phyloP scores from a whole-genome alignment of 1,140 invertebrate genomes.

The Panulirus ornatus region DNA sequence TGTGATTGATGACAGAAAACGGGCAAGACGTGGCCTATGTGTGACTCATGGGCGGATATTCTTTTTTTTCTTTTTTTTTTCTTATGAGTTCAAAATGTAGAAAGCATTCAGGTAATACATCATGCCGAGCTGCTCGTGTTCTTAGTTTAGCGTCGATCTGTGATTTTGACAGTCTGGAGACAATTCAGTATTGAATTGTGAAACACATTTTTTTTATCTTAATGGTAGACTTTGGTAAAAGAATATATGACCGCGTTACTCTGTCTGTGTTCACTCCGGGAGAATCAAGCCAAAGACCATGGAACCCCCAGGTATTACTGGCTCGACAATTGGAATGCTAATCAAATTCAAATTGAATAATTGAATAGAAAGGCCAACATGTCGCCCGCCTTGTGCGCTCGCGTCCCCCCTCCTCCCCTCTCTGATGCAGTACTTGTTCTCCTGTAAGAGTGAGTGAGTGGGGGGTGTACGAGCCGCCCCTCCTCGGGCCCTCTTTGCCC shows the following conservation, averaged over 20 bases:
- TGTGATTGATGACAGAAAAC: slow-evolving; percentile 62
- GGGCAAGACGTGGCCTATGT: slow-evolving; percentile 29
- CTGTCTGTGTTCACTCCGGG: too few species aligned
- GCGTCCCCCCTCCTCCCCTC: not conserved
- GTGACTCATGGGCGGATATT: not conserved
- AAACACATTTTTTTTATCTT: too few species aligned
- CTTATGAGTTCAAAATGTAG: too few species aligned
- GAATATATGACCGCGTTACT: too few species aligned
- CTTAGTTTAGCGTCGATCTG: too few species aligned
- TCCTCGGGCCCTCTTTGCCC: not conserved
- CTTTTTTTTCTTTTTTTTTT: not conserved
- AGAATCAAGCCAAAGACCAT: too few species aligned
- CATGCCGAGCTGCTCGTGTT: too few species aligned
- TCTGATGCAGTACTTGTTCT: too few species aligned
- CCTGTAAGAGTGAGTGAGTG: not conserved
- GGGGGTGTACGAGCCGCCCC: not conserved
- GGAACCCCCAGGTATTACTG: slow-evolving; percentile 23
- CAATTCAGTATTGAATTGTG: too few species aligned
- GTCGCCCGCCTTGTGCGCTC: not conserved
- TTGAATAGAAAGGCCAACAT: slow-evolving; percentile 51
- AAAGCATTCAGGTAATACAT: too few species aligned
- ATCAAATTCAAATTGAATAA: slow-evolving; percentile 53
- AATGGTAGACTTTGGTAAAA: too few species aligned
- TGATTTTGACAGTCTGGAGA: too few species aligned
- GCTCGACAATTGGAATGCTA: slow-evolving; percentile 51